These are phyloP conservation scores for Arvicanthis niloticus DNA, from an alignment of 2,113 vertebrate species.

Conservation along the genomic window DNA sequence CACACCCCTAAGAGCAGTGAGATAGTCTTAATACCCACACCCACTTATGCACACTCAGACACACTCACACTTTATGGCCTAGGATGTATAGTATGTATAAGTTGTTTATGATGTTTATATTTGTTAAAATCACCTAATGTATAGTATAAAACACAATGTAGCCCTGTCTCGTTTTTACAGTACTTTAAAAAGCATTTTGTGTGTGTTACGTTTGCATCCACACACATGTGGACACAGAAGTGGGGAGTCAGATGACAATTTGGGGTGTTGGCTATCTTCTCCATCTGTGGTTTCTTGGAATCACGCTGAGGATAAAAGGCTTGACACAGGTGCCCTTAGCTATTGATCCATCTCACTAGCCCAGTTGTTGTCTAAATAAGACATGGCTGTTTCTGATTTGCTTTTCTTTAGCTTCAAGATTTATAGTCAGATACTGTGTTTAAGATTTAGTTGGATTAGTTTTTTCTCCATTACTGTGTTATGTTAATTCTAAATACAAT, in stretches of 20 bases:
- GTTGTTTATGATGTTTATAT: not conserved
- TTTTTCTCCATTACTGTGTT: not conserved
- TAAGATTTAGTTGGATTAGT: not conserved
- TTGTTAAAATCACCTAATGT: not conserved
- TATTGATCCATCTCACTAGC: not conserved
- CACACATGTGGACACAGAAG: not conserved
- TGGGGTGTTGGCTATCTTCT: not conserved
- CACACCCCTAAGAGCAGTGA: not conserved
- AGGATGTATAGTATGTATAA: not conserved
- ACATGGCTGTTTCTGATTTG: not conserved
- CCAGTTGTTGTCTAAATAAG: not conserved
- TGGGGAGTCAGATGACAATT: not conserved
- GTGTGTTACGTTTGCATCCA: not conserved
- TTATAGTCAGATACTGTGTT: not conserved
- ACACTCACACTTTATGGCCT: not conserved
- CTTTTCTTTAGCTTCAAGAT: slow-evolving; percentile 12
- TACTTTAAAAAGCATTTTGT: not conserved
- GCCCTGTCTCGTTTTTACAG: not conserved
- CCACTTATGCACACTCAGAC: not conserved
- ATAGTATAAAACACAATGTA: not conserved
- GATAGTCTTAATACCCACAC: not conserved
- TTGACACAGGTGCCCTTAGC: not conserved
- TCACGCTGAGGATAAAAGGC: not conserved
- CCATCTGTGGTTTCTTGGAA: not conserved
- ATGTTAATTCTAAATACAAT: slow-evolving; percentile 33